Evolutionary conservation across 1,140 invertebrate genomes (phyloP).

Genomic region (Drosophila orosa): DNA sequence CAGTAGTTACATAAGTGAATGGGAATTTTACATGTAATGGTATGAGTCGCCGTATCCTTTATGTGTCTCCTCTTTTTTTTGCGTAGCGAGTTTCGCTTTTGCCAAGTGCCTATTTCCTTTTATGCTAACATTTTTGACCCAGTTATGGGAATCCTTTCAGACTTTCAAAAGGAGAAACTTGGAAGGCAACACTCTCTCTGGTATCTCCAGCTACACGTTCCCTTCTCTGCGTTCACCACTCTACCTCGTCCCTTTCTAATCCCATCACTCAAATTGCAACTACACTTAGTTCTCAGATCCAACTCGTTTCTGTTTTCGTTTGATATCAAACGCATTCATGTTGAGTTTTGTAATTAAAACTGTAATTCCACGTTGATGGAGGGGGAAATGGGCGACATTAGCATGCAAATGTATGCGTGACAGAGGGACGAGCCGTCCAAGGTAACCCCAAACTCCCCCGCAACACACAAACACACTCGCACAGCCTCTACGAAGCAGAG

Average conservation of each 20-base stretch:
- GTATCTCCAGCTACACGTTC: not conserved
- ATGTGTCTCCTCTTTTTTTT: not conserved
- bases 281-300: constrained; percentile 19
- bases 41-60: not conserved
- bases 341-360: constrained; percentile 81
- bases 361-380: constrained; percentile 49
- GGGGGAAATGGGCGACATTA: constrained; percentile 47
- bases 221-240: not conserved
- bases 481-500: constrained; percentile 22
- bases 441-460: constrained; percentile 34
- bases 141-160: constrained; percentile 26
- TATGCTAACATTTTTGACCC: constrained; percentile 45
- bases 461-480: constrained; percentile 13
- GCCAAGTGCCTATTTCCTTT: constrained; percentile 14
- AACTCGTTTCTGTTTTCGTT: constrained; percentile 52
- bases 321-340: constrained; percentile 80
- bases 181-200: constrained; percentile 10
- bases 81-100: constrained; percentile 3
- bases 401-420: constrained; percentile 76
- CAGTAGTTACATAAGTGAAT: not conserved
- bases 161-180: constrained; percentile 15
- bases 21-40: constrained; percentile 1
- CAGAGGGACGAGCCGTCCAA: constrained; percentile 50
- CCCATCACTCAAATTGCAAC: constrained; percentile 27
- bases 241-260: not conserved